A percentile compares a stretch with the other conserved stretches of the same genome.
Conservation (phyloP, 2,113 vertebrate species). For the Paramisgurnus dabryanus region DNA sequence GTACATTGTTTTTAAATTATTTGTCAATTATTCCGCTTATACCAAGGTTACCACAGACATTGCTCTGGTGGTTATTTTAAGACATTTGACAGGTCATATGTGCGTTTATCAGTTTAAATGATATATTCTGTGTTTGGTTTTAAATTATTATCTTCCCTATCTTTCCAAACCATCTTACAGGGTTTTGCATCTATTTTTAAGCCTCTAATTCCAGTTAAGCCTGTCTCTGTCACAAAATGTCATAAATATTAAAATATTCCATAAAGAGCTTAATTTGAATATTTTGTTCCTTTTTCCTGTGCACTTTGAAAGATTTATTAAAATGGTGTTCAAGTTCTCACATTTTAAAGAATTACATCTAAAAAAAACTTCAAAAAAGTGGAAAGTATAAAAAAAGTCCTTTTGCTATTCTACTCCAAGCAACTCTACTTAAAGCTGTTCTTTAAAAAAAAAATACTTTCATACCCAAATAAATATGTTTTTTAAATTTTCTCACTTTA, state of each 20-base stretch:
- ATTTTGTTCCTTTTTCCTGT: not conserved
- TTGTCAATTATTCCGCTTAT: no score
- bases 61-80: no score
- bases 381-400: not conserved
- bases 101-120: no score
- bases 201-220: not conserved
- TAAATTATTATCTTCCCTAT: no score
- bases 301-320: slow-evolving; percentile 13
- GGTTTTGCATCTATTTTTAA: not conserved
- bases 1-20: no score
- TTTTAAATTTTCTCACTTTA: no score
- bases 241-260: not conserved
- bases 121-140: no score
- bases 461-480: no score
- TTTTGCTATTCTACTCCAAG: slow-evolving; percentile 1
- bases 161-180: no score
- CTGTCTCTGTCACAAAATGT: not conserved
- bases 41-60: no score
- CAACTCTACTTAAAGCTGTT: not conserved
- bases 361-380: not conserved
- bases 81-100: no score
- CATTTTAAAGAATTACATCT: not conserved
- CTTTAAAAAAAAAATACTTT: no score
- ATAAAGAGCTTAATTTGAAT: slow-evolving; percentile 9
- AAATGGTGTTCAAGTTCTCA: not conserved